A percentile compares a stretch with the other conserved stretches of the same genome.
Evolutionary conservation across 2,888 invertebrate genomes (phyloP).

Genomic region (Cephus nigrinus): DNA sequence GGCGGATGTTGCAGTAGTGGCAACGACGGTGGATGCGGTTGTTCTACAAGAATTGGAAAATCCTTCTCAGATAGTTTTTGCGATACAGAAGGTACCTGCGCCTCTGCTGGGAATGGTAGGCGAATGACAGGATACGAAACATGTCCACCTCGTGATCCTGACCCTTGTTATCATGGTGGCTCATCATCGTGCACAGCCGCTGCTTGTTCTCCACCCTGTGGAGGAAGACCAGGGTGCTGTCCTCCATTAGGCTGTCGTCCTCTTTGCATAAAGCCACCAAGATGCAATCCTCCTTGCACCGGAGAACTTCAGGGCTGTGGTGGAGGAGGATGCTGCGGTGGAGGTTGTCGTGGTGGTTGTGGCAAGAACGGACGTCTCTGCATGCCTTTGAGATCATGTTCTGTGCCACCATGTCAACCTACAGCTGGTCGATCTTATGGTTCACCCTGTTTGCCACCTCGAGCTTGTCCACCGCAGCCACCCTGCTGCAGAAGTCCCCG

Average conservation of each 20-base stretch:
- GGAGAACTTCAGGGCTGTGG: conserved; percentile 40
- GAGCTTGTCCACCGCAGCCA: conserved; percentile 33
- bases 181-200: conserved; percentile 16
- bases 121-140: conserved; percentile 12
- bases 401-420: conserved; percentile 38
- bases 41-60: background rate
- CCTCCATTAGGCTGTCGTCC: conserved; percentile 38
- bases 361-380: conserved; percentile 49
- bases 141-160: conserved; percentile 27
- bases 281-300: conserved; percentile 34
- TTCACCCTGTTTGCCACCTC: conserved; percentile 43
- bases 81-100: conserved; percentile 20
- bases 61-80: background rate
- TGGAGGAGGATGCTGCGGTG: conserved; percentile 51
- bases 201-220: conserved; percentile 35
- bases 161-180: conserved; percentile 20
- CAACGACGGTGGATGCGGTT: background rate
- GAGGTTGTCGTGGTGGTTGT: conserved; percentile 53
- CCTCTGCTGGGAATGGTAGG: conserved; percentile 14
- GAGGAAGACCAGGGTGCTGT: conserved; percentile 40
- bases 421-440: conserved; percentile 26
- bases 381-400: conserved; percentile 41
- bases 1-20: conserved; percentile 19
- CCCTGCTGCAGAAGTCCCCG: conserved; percentile 33
- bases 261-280: conserved; percentile 31